Base-by-base conservation (phyloP, 2,888 invertebrate species). In the Lycocerus yunnanus region DNA sequence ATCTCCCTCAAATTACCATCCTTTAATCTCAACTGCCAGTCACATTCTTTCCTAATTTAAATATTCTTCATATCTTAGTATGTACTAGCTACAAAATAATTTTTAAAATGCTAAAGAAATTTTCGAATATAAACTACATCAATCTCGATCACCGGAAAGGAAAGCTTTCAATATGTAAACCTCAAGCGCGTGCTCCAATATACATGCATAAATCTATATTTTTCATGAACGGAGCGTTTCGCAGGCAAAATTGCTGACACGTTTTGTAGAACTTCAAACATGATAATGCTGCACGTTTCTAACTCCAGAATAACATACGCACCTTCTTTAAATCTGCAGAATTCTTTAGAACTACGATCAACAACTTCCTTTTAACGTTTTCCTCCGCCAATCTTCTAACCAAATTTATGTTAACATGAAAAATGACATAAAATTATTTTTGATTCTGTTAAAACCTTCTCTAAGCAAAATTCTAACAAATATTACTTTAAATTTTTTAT, bases 1-100 rank as follows among this genome's bases (percentile, higher is more conserved):
- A 85, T 85, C 85, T 84, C 84, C 82, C 82, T 81, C 82, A 84
- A 85, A 85, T 85, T 85, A 84, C 84, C 82, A 84, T 82, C 81
- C 80, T 80, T 80, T 81, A 82, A 81, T 82, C 82, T 80, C 82
- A 78, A 80, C 81, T 82, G 83, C 80, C 82, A 81, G 78, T 80
- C 81, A 80, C 82, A 82, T 82, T 79, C 82, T 79, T 71, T 80
- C 81, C 59, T 73, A 68, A 76, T 76, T 76, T 76, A 76, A 76
- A 76, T 75, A 75, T 15, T 16, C 60, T 65, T 63, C 63, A 73
- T 73, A 75, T 66, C 70, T 73, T 58, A 70, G 60, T 65, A 71
- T 68, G n/a, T 43, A 43, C 65, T 65, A 65, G 59, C 58, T 70
- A 58, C 68, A 66, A 73, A 74, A 76, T 69, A 63, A 76, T 74